A percentile compares a stretch with the other conserved stretches of the same genome.
Evolutionary conservation across 2,113 vertebrate genomes (phyloP).

Genomic region (Rhynchomys soricoides): DNA sequence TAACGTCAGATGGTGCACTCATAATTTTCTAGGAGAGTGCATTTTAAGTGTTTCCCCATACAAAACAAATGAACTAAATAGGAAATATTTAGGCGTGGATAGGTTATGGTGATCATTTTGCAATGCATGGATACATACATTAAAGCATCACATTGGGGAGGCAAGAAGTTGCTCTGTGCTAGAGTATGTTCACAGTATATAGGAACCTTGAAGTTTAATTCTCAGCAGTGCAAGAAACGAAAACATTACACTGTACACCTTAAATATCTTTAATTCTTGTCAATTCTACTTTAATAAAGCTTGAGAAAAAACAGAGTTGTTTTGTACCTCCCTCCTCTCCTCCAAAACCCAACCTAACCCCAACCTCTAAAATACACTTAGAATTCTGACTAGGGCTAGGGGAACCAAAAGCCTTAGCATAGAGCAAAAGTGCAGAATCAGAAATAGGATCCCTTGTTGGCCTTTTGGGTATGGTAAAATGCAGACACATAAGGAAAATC

Average conservation of each 20-base stretch:
- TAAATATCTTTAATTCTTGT: not conserved
- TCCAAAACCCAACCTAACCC: not conserved
- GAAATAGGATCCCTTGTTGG: not conserved
- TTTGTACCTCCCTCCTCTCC: rapidly evolving
- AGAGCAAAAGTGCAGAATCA: not conserved
- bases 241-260: not conserved
- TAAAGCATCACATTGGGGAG: not conserved
- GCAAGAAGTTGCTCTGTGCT: not conserved
- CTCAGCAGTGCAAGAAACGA: not conserved
- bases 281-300: not conserved
- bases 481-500: not conserved
- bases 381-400: not conserved
- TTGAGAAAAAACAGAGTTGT: not conserved
- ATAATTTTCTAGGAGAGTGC: not conserved
- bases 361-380: not conserved
- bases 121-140: not conserved
- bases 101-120: not conserved
- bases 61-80: not conserved
- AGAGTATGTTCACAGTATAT: not conserved
- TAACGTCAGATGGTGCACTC: not conserved
- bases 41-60: not conserved
- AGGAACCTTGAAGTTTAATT: not conserved
- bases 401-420: not conserved
- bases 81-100: not conserved
- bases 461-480: not conserved